A percentile compares a stretch with the other conserved stretches of the same genome.
Evolutionary conservation across 2,113 vertebrate genomes (phyloP).

Genomic region (Bombycilla garrulus): DNA sequence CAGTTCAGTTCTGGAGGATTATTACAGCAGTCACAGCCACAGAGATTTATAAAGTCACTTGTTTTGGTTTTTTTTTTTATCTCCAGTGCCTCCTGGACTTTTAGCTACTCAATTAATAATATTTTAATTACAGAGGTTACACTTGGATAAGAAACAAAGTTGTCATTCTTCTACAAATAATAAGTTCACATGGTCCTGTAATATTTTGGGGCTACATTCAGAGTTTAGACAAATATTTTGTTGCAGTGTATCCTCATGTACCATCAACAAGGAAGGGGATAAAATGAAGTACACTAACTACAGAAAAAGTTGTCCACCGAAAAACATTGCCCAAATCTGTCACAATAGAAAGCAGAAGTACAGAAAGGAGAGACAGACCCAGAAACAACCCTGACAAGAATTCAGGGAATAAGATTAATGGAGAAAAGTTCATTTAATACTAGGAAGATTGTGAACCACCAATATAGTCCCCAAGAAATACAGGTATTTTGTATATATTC

Average conservation of each 20-base stretch:
- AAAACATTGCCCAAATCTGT: background rate
- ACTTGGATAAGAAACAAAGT: slow-evolving; percentile 2
- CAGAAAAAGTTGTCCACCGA: background rate
- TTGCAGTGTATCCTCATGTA: background rate
- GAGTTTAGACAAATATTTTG: background rate
- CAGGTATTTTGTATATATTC: background rate
- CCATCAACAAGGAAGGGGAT: background rate
- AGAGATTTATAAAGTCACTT: slow-evolving; percentile 51
- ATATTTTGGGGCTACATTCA: background rate
- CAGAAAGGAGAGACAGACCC: background rate
- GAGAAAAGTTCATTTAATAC: background rate
- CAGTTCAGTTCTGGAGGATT: background rate
- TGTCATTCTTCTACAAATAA: background rate
- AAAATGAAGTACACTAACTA: background rate
- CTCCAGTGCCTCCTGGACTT: background rate
- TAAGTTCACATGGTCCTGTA: background rate
- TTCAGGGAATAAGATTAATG: background rate
- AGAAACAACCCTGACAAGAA: background rate
- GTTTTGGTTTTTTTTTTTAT: background rate
- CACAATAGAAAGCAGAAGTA: background rate
- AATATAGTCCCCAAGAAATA: background rate
- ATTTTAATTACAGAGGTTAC: slow-evolving; percentile 15
- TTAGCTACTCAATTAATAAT: slow-evolving; percentile 23
- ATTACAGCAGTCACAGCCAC: slow-evolving; percentile 28
- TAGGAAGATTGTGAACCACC: background rate